A percentile compares a stretch with the other conserved stretches of the same genome.
Evolutionary conservation across 2,797 vertebrate species (phyloP).

Genomic region (Prionace glauca): DNA sequence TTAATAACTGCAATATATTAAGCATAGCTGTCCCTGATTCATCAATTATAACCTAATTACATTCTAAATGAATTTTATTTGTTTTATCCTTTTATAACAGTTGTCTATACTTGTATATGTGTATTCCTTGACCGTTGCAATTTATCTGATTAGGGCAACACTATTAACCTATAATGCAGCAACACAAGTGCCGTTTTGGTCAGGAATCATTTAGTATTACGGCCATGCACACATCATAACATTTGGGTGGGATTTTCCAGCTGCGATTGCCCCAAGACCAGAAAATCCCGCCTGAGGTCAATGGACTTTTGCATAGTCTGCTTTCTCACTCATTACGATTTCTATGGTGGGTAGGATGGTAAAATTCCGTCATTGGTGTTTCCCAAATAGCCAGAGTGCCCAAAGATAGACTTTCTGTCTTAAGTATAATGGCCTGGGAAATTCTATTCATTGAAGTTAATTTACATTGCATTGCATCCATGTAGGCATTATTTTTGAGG

Average conservation of each 20-base stretch:
- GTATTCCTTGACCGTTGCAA: neutral
- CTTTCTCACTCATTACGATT: too few relatives aligned
- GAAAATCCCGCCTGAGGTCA: too few relatives aligned
- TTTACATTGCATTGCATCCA: neutral
- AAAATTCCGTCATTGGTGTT: neutral
- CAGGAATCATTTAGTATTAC: neutral
- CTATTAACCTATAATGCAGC: neutral
- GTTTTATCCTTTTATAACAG: neutral
- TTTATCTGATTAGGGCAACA: neutral
- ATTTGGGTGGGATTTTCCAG: neutral
- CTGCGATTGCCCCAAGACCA: too few relatives aligned
- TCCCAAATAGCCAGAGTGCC: neutral
- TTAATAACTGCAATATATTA: neutral
- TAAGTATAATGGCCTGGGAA: neutral
- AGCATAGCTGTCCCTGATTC: neutral
- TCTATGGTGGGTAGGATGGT: too few relatives aligned
- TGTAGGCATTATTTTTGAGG: neutral
- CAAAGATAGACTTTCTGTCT: neutral
- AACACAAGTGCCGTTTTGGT: neutral
- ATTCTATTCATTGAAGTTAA: neutral
- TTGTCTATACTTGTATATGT: neutral
- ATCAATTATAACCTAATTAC: neutral
- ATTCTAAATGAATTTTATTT: neutral
- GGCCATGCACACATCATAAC: neutral
- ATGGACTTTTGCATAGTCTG: too few relatives aligned